These are phyloP conservation scores for Drosophila yakuba DNA, from an alignment of 1,140 invertebrate species.

Conservation along the genomic window DNA sequence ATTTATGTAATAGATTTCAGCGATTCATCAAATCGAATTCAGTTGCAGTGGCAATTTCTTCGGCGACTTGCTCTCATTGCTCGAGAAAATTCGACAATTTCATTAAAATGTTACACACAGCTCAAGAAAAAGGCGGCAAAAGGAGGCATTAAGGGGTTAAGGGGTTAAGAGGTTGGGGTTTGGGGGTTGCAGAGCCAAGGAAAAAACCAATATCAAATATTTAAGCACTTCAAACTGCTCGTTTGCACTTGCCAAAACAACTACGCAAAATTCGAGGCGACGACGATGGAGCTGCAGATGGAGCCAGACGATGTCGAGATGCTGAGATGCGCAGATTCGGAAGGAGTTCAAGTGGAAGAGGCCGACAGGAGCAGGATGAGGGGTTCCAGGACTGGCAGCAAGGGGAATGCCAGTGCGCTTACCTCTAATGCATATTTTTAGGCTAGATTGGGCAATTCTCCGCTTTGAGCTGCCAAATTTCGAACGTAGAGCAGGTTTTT, in stretches of 20 bases:
- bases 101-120: slow-evolving; percentile 67
- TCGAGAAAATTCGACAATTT: slow-evolving; percentile 62
- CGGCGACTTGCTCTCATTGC: slow-evolving; percentile 2
- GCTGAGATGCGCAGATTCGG: neutral
- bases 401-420: slow-evolving; percentile 1
- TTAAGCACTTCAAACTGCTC: slow-evolving; percentile 82
- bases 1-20: slow-evolving; percentile 14
- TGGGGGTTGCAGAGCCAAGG: slow-evolving; percentile 32
- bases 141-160: neutral
- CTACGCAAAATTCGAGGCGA: slow-evolving; percentile 72
- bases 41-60: neutral
- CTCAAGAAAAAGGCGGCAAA: slow-evolving; percentile 13
- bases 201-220: slow-evolving; percentile 81
- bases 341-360: neutral
- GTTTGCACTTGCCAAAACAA: slow-evolving; percentile 82
- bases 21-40: neutral
- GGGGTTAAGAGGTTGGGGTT: neutral
- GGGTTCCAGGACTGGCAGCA: no score
- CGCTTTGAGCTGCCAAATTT: slow-evolving; percentile 8
- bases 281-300: slow-evolving; percentile 26
- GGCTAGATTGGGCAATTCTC: slow-evolving; percentile 28
- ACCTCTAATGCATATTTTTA: slow-evolving; percentile 2
- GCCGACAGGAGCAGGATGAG: slow-evolving; percentile 6
- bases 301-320: neutral
- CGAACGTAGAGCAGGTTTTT: no score